Conservation (phyloP, 2,113 vertebrate genomes). For the Pollimyrus isidori region DNA sequence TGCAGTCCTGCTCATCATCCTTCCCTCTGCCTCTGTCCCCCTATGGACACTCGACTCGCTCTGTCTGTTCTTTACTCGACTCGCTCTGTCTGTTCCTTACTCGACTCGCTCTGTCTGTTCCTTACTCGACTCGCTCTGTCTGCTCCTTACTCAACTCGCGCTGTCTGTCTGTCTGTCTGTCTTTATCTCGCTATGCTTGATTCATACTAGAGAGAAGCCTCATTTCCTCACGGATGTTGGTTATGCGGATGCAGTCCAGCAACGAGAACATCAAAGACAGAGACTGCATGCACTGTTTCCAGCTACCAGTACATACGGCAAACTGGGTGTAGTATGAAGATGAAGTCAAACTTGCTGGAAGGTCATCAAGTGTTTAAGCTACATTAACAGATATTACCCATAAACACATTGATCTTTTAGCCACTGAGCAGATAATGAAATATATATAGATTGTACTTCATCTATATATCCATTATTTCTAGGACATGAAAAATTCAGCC, state of each 20-base stretch:
- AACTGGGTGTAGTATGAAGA: neutral
- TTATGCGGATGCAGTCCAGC: neutral
- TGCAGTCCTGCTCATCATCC: neutral
- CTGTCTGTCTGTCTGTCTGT: slow-evolving; percentile 6
- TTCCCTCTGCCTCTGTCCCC: slow-evolving; percentile 10
- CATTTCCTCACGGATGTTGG: slow-evolving; percentile 53
- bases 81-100: neutral
- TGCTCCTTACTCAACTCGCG: neutral
- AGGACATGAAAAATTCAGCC: neutral
- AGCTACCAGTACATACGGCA: neutral
- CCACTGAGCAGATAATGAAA: neutral
- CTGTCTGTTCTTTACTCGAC: neutral
- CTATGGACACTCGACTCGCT: slow-evolving; percentile 19
- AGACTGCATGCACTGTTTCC: neutral
- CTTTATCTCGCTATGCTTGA: neutral
- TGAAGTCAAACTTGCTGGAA: neutral
- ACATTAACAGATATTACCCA: neutral
- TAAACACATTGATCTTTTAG: neutral
- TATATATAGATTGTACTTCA: neutral
- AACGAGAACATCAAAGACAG: neutral
- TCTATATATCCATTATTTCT: neutral
- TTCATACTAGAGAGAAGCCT: slow-evolving; percentile 7
- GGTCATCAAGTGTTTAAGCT: neutral
- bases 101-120: no score
- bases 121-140: no score